Evolutionary conservation across 2,797 vertebrate genomes (phyloP).

Genomic region (Cephalopachus bancanus): DNA sequence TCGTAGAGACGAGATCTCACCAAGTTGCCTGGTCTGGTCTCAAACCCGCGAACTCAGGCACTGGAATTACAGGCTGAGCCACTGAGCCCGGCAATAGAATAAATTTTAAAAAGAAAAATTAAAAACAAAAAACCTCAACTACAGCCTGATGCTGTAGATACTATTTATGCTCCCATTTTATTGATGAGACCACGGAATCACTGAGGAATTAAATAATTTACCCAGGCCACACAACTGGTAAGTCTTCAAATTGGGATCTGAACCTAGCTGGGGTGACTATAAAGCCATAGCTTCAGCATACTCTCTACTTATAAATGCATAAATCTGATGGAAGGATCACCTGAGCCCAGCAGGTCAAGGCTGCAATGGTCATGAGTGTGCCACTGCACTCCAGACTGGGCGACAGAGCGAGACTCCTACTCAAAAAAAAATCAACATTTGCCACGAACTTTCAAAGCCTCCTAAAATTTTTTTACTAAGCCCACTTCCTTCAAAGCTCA

Average conservation of each 20-base stretch:
- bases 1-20: too few relatives aligned
- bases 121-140: not conserved
- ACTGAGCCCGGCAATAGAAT: too few relatives aligned
- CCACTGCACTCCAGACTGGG: too few relatives aligned
- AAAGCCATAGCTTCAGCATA: not conserved
- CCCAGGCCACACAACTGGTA: not conserved
- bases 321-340: not conserved
- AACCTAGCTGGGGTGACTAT: fast-evolving
- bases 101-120: too few relatives aligned
- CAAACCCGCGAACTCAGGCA: too few relatives aligned
- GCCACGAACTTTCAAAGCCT: not conserved
- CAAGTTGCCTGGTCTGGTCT: too few relatives aligned
- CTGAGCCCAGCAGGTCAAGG: too few relatives aligned
- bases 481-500: not conserved
- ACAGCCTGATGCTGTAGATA: not conserved
- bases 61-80: too few relatives aligned
- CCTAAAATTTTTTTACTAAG: constrained; percentile 37
- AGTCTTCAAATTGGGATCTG: not conserved
- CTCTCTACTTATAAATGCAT: not conserved
- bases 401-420: too few relatives aligned
- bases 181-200: not conserved
- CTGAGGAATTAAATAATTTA: not conserved
- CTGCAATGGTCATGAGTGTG: too few relatives aligned
- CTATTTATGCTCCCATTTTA: not conserved
- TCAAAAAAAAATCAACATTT: not conserved